Evolutionary conservation across 2,113 vertebrate genomes (phyloP).

Genomic region (Abramis brama): DNA sequence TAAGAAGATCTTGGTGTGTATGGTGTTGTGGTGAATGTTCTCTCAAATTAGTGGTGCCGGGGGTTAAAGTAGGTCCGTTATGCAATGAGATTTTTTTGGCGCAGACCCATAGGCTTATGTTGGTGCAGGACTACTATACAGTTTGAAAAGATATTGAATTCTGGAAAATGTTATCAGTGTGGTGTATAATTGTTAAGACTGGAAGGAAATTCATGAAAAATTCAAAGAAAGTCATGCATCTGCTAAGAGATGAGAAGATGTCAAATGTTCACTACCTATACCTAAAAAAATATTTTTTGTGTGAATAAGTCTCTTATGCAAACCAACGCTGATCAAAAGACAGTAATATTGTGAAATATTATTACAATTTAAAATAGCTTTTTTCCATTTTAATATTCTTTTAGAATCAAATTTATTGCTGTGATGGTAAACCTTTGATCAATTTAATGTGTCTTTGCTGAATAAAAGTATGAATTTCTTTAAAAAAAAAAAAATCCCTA

Average conservation of each 20-base stretch:
- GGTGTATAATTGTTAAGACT: background rate
- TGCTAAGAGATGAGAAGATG: background rate
- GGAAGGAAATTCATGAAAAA: background rate
- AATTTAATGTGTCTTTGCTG: background rate
- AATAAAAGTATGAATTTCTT: background rate
- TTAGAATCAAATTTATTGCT: too few species aligned
- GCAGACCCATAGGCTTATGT: conserved; percentile 7
- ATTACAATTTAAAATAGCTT: background rate
- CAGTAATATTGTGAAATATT: background rate
- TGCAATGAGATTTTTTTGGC: conserved; percentile 27
- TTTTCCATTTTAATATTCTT: background rate
- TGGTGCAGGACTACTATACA: background rate
- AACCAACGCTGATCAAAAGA: background rate
- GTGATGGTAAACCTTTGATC: background rate
- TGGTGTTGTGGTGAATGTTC: background rate
- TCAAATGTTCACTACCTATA: conserved; percentile 3
- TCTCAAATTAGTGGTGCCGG: background rate
- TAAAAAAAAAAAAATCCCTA: background rate
- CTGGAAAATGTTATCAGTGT: background rate
- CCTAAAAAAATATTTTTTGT: background rate
- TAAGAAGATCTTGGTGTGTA: background rate
- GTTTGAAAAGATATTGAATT: background rate
- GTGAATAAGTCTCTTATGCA: background rate
- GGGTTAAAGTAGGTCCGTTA: conserved; percentile 9
- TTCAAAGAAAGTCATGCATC: background rate